phyloP scores from a whole-genome alignment of 2,797 vertebrate species.

The Apogon talboti region DNA sequence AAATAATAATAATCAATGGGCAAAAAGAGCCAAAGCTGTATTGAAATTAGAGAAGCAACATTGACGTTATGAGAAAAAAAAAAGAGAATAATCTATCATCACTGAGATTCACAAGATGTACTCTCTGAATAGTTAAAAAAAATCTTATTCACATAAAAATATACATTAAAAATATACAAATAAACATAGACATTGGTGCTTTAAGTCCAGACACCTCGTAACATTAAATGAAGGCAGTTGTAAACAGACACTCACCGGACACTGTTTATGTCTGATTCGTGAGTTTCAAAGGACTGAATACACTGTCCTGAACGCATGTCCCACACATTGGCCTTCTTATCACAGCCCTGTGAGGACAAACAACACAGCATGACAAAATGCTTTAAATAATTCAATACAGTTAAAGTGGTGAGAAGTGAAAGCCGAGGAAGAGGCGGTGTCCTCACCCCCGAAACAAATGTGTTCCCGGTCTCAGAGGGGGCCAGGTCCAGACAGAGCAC shows the following conservation, averaged over 20 bases:
- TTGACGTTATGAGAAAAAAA: too few relatives aligned
- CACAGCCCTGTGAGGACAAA: slow-evolving; percentile 88
- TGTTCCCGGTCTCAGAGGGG: slow-evolving; percentile 97
- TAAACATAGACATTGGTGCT: too few relatives aligned
- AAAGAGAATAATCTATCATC: too few relatives aligned
- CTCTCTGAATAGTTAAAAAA: too few relatives aligned
- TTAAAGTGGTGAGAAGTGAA: background rate
- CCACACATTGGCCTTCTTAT: slow-evolving; percentile 99
- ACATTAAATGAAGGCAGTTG: too few relatives aligned
- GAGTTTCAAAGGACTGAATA: slow-evolving; percentile 98
- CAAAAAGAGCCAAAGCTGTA: too few relatives aligned
- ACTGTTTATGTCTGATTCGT: slow-evolving; percentile 98
- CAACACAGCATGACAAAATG: slow-evolving; percentile 9
- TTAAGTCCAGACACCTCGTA: too few relatives aligned
- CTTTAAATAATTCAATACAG: background rate
- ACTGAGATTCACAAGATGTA: too few relatives aligned
- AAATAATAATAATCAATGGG: too few relatives aligned
- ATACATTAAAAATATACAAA: too few relatives aligned
- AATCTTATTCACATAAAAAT: too few relatives aligned
- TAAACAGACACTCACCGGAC: slow-evolving; percentile 88
- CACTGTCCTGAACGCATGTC: slow-evolving; percentile 98
- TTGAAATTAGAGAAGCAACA: too few relatives aligned
- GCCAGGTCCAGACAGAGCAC: slow-evolving; percentile 96
- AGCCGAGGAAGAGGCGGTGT: background rate
- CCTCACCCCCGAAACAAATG: slow-evolving; percentile 97